Base-by-base conservation (phyloP, 2,888 invertebrate genomes). In the Sarcophaga caerulescens region DNA sequence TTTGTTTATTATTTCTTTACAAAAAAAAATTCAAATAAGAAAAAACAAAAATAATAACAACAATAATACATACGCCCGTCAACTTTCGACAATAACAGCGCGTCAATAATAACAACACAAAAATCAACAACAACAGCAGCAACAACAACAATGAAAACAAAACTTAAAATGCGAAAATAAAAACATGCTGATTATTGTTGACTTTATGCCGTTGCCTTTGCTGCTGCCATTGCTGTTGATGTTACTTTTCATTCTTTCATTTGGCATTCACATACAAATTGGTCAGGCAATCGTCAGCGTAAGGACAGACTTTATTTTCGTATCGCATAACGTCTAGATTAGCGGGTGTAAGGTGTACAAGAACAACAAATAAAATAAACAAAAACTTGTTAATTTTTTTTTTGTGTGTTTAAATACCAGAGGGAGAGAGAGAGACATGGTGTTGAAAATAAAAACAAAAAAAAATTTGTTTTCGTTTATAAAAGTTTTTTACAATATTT, bases 121-220 rank as follows among this genome's bases (percentile, higher is more conserved):
- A 45, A 35, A 80, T 59, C 57, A 69, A 10, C 75, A 76, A 21
- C 52, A 75, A 35, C 44, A 59, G 62, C 35, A 82, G 71, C 14
- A 76, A 79, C 69, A 70, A 47, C 10, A 85, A 76, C 14, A 81
- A 70, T 25, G 60, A 23, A 57, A 47, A 76, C 63, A 8, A 63
- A 21, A 77, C 52, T 69, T 70, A 65, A 76, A 69, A 82, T 71
- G 17, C 12, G 35, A 8, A 35, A 35, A 35, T 35, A 10, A 35
- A 71, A 76, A 79, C 60, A 82, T 69, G 75, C 84, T 87, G 87
- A 87, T 87, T 81, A 81, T 68, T 81, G 69, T 80, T 87, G 71
- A 80, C 81, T 85, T 81, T 76, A 69, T 68, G 78, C 21, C 69
- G 2, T 63, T 68, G 35, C 8, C 1, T 6, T 35, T 35, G 35